Evolutionary conservation across 2,113 vertebrate genomes (phyloP), one percentile per base, ranked within the genome.

Genomic region (Aythya baeri): DNA sequence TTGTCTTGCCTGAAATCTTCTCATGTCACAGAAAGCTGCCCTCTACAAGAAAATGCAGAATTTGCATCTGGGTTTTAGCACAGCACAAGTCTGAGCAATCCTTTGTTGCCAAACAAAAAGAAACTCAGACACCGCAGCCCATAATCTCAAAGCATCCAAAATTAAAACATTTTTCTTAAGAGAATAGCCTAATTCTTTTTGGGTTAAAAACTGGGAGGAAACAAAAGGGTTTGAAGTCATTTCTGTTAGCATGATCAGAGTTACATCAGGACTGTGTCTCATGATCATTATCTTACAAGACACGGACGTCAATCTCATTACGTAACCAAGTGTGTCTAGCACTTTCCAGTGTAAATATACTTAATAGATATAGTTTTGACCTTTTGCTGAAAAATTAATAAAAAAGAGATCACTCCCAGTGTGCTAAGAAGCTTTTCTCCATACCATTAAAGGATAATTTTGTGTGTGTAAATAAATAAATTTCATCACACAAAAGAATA

Each of bases 281-380:
- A 72, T 81, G 83, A 95, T 94, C 91, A 91, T 96, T 94, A 73
- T 92, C 54, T 93, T 89, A 93, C 93, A 89, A 84, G 83, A 92
- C 94, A 95, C 16, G n/a, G 62, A 92, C 92, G 86, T 93, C 94
- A 93, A 89, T 95, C 86, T 95, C 89, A 94, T 94, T 96, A 89
- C 92, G 66, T 79, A 93, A 93, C 70, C 13, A 0, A 93, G 49
- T 82, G 62, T 92, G 89, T 61, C 86, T 91, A 91, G 54, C 83
- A 75, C 66, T 92, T 91, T 79, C 74, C 61, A 94, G 54, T 93
- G 87, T 91, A 97, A 94, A 96, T 95, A 94, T 73, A 95, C 81
- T 93, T 96, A 94, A 95, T 92, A 95, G 83, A 94, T 87, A 93
- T 95, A 82, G 77, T 95, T 95, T 95, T 97, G 91, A 95, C 83